Evolutionary conservation across 1,140 invertebrate genomes (phyloP).

Genomic region (Anastrepha obliqua): DNA sequence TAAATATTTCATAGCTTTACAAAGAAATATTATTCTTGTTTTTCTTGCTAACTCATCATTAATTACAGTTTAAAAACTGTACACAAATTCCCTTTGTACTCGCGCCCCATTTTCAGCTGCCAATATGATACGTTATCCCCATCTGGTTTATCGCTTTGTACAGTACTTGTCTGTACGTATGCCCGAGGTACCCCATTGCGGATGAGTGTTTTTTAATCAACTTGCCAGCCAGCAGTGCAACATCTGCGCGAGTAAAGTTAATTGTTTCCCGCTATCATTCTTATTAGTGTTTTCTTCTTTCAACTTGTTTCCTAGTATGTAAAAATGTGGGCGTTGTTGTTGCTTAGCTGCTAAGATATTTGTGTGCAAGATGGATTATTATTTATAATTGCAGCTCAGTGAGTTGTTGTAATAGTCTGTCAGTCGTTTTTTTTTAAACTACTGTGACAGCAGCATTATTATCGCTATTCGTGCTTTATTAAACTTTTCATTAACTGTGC

Average conservation of each 20-base stretch:
- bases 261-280: conserved; percentile 39
- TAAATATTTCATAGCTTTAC: no score
- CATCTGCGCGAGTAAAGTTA: conserved; percentile 37
- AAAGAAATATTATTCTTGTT: no score
- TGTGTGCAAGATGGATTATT: neutral
- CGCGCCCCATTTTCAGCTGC: neutral
- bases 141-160: neutral
- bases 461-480: conserved; percentile 1
- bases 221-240: neutral
- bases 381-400: conserved; percentile 2
- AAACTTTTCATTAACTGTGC: neutral
- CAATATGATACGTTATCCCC: neutral
- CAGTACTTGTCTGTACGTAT: neutral
- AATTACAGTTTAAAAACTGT: conserved; percentile 31
- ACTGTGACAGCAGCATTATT: conserved; percentile 27
- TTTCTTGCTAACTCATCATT: neutral
- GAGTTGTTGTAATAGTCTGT: conserved; percentile 10
- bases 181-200: conserved; percentile 29
- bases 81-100: conserved; percentile 29
- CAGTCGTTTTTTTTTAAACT: neutral
- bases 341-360: neutral
- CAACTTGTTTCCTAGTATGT: neutral
- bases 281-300: conserved; percentile 24
- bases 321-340: conserved; percentile 24
- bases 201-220: conserved; percentile 49